phyloP scores from a whole-genome alignment of 2,888 invertebrate genomes.

The Leucophenga montana region DNA sequence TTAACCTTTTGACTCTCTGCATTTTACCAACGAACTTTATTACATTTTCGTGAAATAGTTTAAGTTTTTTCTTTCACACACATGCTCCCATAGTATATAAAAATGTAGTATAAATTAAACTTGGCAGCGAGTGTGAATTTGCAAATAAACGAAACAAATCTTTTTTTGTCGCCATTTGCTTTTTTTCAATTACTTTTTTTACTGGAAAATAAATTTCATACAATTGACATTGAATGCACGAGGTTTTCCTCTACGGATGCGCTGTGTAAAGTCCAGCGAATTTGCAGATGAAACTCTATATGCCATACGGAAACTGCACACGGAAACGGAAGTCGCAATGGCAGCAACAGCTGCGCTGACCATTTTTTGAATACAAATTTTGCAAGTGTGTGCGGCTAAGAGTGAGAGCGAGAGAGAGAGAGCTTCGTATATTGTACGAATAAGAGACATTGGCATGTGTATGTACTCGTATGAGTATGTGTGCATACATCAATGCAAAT shows the following conservation, averaged over 20 bases:
- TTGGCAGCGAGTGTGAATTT: constrained; percentile 13
- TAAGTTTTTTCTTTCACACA: neutral
- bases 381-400: neutral
- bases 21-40: neutral
- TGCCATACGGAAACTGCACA: constrained; percentile 61
- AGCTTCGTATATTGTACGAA: neutral
- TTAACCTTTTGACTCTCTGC: neutral
- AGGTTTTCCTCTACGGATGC: neutral
- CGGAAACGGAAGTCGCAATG: constrained; percentile 66
- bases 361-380: neutral
- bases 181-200: constrained; percentile 4
- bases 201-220: constrained; percentile 56
- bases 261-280: no score
- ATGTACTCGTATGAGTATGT: no score
- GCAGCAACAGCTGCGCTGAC: constrained; percentile 41
- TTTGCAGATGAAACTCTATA: no score
- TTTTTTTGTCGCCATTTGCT: neutral
- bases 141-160: constrained; percentile 13
- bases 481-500: constrained; percentile 6
- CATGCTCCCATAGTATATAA: neutral
- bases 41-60: constrained; percentile 3
- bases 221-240: constrained; percentile 58
- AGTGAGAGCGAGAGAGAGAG: neutral
- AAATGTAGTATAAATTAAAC: constrained; percentile 13
- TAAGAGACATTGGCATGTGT: constrained; percentile 4